Evolutionary conservation across 2,113 vertebrate genomes (phyloP).

Genomic region (Arenaria interpres): DNA sequence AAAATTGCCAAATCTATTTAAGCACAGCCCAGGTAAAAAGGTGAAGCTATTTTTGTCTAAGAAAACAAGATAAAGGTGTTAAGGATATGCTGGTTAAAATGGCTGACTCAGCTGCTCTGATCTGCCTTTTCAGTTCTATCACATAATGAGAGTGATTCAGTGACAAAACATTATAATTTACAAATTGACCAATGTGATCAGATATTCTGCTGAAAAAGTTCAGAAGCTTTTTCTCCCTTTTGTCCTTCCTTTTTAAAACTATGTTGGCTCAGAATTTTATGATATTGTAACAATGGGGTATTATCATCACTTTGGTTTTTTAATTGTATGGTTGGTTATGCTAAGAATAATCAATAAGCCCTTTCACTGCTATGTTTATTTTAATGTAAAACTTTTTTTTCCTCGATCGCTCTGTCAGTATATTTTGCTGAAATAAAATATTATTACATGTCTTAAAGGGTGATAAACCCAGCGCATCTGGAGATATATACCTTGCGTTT

Average conservation of each 20-base stretch:
- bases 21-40: not conserved
- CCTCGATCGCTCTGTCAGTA: not conserved
- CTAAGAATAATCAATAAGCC: not conserved
- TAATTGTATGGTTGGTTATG: not conserved
- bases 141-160: not conserved
- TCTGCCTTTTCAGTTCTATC: not conserved
- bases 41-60: not conserved
- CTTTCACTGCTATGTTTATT: not conserved
- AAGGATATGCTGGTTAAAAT: not conserved
- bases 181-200: not conserved
- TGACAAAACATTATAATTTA: not conserved
- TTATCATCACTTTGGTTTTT: not conserved
- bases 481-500: not conserved
- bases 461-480: not conserved
- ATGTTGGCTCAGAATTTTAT: not conserved
- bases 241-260: not conserved
- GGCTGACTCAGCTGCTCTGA: not conserved
- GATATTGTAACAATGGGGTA: not conserved
- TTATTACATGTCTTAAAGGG: not conserved
- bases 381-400: not conserved
- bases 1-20: not conserved
- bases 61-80: not conserved
- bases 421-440: not conserved
- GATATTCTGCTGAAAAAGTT: not conserved
- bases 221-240: not conserved